Percentiles rank a stretch among this genome's conserved stretches.
Evolutionary conservation across 64 coral and sea anemone species (phyloP).

Genomic region (Montipora foliosa): DNA sequence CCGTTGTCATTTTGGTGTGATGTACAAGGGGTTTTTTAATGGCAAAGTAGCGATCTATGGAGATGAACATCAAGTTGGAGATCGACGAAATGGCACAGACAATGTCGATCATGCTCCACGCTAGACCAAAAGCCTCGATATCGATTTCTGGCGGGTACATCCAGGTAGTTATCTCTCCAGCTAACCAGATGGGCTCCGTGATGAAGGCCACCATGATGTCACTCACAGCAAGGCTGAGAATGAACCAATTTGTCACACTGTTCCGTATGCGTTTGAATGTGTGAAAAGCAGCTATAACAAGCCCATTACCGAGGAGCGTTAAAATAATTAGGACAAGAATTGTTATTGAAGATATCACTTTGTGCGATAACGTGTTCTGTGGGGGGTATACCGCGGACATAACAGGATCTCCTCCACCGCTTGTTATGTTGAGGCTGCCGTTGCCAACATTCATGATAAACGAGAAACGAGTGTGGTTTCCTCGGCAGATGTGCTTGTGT

Average conservation of each 20-base stretch:
- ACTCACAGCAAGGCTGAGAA: slow-evolving; percentile 80
- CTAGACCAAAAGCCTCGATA: background rate
- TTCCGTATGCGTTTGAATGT: slow-evolving; percentile 83
- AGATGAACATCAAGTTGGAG: slow-evolving; percentile 93
- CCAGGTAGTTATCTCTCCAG: slow-evolving; percentile 76
- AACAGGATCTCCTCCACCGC: background rate
- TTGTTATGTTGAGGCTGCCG: background rate
- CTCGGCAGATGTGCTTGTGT: background rate
- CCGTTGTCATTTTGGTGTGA: slow-evolving; percentile 91
- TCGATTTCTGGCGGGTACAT: slow-evolving; percentile 58
- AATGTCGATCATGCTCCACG: slow-evolving; percentile 82
- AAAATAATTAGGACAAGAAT: slow-evolving; percentile 81
- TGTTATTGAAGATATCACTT: slow-evolving; percentile 85
- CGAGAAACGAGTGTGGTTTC: background rate
- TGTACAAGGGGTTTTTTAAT: slow-evolving; percentile 87
- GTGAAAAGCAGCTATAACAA: slow-evolving; percentile 88
- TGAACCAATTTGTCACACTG: slow-evolving; percentile 90
- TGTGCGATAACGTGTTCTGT: slow-evolving; percentile 62
- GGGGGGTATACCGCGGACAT: background rate
- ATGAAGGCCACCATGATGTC: slow-evolving; percentile 89
- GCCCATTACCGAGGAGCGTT: slow-evolving; percentile 80
- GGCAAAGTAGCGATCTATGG: slow-evolving; percentile 92
- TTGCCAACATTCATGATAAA: slow-evolving; percentile 14
- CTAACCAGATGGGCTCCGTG: slow-evolving; percentile 91
- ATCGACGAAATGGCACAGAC: slow-evolving; percentile 86